Evolutionary conservation across 2,797 vertebrate species (phyloP), one percentile per base, ranked within the genome.

Genomic region (Hydrolagus colliei): DNA sequence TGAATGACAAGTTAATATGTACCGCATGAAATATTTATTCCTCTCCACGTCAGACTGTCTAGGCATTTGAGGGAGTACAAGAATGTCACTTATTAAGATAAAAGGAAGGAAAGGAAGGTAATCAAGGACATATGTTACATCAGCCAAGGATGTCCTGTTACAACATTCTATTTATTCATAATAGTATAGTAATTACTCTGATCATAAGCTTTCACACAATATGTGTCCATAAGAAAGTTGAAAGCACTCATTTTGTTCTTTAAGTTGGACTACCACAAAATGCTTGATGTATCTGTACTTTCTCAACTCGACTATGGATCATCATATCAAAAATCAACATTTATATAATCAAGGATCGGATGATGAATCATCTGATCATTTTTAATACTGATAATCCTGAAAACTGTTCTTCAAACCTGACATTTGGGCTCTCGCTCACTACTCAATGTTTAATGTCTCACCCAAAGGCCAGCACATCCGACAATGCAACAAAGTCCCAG

Each of bases 11-110:
- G 97, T 98, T 99, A 99, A 99, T 99, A 97, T 97, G 97, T 97
- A 96, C 97, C 97, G 98, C 96, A 99, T 97, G 97, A 96, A 99
- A 99, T 99, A 99, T 99, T 99, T 99, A 99, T 99, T 98, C 96
- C 96, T 97, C 95, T 98, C 95, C 96, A 96, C 98, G 97, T 98
- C 98, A 98, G 97, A 96, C 96, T 99, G 97, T 98, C 98, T 96
- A 97, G 96, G 96, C 97, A 96, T 98, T 97, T 96, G 91, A 94
- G 91, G 91, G 96, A 97, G 97, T 96, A 98, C 98, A 98, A 98
- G 97, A 98, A 97, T 97, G 96, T 97, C 96, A 98, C 96, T 99
- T 99, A 98, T 97, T 98, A 98, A 96, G 97, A 99, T 99, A 98
- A 98, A 99, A 97, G 97, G 97, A 96, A 52, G 41, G 41, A 95